Conservation (phyloP, 2,888 invertebrate species). For the Chrysolina haemoptera region DNA sequence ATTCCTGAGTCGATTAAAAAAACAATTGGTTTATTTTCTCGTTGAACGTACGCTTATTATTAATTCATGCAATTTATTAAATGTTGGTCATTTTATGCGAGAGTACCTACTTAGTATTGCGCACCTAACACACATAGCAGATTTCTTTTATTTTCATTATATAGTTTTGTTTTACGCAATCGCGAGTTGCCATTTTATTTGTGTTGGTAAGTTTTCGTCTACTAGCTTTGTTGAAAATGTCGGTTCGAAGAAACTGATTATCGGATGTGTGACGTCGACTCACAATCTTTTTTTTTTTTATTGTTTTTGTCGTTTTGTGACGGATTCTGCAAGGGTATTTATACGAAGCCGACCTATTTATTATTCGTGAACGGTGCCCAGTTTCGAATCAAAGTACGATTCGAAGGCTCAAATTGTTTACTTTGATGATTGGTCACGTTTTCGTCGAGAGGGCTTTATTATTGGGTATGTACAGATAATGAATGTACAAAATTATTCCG, state of each 20-base stretch:
- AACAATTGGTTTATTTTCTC: conserved; percentile 34
- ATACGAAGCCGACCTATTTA: background rate
- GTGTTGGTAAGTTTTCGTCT: conserved; percentile 32
- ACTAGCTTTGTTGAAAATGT: conserved; percentile 31
- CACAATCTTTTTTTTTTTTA: background rate
- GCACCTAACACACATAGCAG: conserved; percentile 9
- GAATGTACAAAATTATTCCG: background rate
- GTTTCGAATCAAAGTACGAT: conserved; percentile 5
- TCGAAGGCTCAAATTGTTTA: background rate
- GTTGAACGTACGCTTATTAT: conserved; percentile 42
- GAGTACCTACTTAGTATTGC: conserved; percentile 3
- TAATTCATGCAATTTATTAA: conserved; percentile 46
- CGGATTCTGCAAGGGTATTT: conserved; percentile 9
- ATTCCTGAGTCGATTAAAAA: conserved; percentile 34
- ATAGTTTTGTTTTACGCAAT: conserved; percentile 30
- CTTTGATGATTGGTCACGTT: background rate
- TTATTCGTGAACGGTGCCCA: background rate
- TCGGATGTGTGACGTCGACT: background rate
- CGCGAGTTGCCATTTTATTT: conserved; percentile 28
- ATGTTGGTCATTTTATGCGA: conserved; percentile 33
- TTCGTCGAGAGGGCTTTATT: background rate
- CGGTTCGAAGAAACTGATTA: conserved; percentile 6
- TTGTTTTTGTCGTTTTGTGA: background rate
- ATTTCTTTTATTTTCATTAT: conserved; percentile 31
- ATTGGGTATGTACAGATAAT: background rate